phyloP scores from a whole-genome alignment of 2,797 vertebrate genomes.

The Eulemur coronatus region DNA sequence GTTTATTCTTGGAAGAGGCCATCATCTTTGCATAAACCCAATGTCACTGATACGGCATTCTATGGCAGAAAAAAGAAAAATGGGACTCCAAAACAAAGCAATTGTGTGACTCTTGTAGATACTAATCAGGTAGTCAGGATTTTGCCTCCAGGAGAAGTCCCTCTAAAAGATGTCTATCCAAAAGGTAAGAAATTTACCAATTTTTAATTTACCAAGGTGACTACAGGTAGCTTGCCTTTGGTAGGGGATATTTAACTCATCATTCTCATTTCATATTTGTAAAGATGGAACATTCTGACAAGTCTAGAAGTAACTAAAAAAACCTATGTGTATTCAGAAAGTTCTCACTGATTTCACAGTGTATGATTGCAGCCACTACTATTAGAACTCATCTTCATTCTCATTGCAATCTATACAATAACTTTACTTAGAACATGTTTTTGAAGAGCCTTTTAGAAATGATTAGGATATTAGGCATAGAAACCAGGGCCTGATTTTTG shows the following conservation, averaged over 20 bases:
- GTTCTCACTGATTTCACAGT: not conserved
- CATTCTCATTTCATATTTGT: not conserved
- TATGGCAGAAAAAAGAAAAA: slow-evolving; percentile 84
- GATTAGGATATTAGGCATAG: not conserved
- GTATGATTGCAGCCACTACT: not conserved
- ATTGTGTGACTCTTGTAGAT: slow-evolving; percentile 90
- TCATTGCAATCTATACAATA: not conserved
- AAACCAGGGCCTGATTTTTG: not conserved
- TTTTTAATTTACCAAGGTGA: not conserved
- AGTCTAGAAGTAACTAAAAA: not conserved
- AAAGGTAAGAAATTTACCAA: slow-evolving; percentile 89
- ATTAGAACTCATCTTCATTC: not conserved
- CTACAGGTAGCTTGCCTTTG: not conserved
- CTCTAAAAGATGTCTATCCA: slow-evolving; percentile 93
- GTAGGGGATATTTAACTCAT: not conserved
- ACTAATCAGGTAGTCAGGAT: slow-evolving; percentile 95
- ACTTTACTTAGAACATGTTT: not conserved
- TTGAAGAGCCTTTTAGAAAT: not conserved
- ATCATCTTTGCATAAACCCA: slow-evolving; percentile 82
- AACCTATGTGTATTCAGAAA: not conserved
- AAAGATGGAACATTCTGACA: not conserved
- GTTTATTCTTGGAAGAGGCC: slow-evolving; percentile 94
- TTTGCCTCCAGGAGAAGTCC: slow-evolving; percentile 91
- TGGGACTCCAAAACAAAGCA: slow-evolving; percentile 86
- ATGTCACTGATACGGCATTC: slow-evolving; percentile 84